These are phyloP conservation scores for Hippocampus barbouri DNA, from an alignment of 2,113 vertebrate species.

Conservation along the genomic window DNA sequence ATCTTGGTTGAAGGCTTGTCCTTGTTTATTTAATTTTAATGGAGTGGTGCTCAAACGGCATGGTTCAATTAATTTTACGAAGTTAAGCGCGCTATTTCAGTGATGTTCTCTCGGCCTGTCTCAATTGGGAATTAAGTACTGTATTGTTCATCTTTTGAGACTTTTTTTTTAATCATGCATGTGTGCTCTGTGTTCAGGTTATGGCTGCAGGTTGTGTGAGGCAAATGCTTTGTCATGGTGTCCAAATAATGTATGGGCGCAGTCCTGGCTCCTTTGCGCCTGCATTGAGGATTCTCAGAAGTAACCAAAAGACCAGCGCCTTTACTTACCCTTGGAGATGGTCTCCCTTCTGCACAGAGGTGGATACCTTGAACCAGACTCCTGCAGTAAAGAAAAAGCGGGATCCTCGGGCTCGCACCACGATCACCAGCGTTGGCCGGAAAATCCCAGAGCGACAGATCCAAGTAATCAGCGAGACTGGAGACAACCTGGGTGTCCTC, in stretches of 20 bases:
- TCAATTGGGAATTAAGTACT: background rate
- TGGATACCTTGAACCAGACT: constrained; percentile 32
- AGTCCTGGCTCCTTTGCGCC: constrained; percentile 8
- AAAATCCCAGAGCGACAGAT: constrained; percentile 79
- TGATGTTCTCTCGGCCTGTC: background rate
- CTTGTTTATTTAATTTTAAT: background rate
- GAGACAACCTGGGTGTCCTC: constrained; percentile 80
- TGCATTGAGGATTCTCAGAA: constrained; percentile 1
- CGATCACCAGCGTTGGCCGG: constrained; percentile 76
- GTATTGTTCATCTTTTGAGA: background rate
- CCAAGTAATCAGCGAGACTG: constrained; percentile 75
- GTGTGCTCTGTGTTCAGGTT: constrained; percentile 21
- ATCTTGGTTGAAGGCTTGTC: background rate
- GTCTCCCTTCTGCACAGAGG: constrained; percentile 58
- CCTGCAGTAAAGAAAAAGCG: constrained; percentile 47
- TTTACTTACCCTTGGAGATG: constrained; percentile 16
- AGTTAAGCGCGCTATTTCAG: background rate
- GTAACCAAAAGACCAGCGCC: constrained; percentile 1
- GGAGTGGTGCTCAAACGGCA: background rate
- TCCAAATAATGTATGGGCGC: constrained; percentile 1
- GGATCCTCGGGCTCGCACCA: constrained; percentile 23
- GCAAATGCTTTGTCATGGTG: constrained; percentile 42
- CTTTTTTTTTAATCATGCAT: background rate
- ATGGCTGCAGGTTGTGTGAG: constrained; percentile 66
- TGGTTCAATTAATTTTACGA: no score